Conservation (phyloP, 2,797 vertebrate genomes). For the Bryconaethiops microstoma region DNA sequence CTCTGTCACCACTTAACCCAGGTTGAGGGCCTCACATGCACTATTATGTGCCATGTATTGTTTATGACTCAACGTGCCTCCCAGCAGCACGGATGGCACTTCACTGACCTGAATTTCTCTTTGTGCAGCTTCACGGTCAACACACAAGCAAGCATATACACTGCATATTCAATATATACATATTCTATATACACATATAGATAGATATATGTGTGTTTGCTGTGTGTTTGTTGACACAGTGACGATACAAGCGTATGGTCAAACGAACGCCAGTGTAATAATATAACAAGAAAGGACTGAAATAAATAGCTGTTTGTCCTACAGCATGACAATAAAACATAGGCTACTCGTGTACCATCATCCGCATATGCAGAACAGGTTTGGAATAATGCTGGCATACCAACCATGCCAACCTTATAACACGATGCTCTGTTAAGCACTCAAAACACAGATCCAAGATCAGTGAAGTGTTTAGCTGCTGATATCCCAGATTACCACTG, state of each 20-base stretch:
- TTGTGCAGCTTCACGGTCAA: neutral
- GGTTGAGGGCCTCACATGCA: slow-evolving; percentile 13
- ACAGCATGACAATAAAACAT: no score
- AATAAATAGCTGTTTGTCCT: no score
- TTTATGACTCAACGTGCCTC: slow-evolving; percentile 30
- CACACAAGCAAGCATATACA: neutral
- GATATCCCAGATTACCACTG: slow-evolving; percentile 39
- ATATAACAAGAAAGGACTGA: no score
- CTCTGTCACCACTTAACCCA: slow-evolving; percentile 44
- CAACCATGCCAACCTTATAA: neutral
- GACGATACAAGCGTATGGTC: no score
- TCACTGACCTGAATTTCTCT: slow-evolving; percentile 25
- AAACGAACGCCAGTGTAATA: no score
- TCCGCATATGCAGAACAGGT: neutral
- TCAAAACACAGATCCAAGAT: slow-evolving; percentile 37
- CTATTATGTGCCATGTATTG: slow-evolving; percentile 34
- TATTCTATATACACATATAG: neutral
- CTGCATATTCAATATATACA: neutral
- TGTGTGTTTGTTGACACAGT: no score
- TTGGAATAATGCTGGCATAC: neutral
- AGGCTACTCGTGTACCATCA: neutral
- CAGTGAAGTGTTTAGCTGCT: slow-evolving; percentile 15
- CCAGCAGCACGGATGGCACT: slow-evolving; percentile 21
- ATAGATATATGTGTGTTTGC: no score
- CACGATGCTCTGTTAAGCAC: neutral